Conservation (phyloP, 35 echinoderm and acorn worm species). For the Apostichopus parvimensis region DNA sequence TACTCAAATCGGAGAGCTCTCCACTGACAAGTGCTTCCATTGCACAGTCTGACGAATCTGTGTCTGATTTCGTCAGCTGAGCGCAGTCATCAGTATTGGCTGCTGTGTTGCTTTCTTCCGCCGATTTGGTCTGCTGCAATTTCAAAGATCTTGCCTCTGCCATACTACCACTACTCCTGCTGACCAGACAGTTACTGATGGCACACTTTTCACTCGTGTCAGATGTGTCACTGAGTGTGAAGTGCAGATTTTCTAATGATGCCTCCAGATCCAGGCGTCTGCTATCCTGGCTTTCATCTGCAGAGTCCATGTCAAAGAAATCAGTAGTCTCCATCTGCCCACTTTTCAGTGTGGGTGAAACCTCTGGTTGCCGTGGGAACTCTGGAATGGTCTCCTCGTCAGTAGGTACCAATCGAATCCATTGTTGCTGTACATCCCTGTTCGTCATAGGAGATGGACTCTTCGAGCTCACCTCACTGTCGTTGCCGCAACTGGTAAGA, state of each 20-base stretch:
- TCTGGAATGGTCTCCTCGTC: neutral
- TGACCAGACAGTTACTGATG: too few relatives aligned
- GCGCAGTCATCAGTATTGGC: neutral
- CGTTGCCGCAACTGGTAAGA: neutral
- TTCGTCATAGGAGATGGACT: neutral
- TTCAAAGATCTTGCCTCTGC: too few relatives aligned
- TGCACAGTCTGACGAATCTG: neutral
- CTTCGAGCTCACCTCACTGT: neutral
- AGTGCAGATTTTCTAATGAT: neutral
- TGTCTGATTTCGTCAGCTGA: neutral
- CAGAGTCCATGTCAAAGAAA: neutral
- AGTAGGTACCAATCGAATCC: neutral
- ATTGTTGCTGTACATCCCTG: neutral
- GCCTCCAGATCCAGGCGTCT: neutral
- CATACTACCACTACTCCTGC: too few relatives aligned
- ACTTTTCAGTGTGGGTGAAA: neutral
- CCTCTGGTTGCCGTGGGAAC: neutral
- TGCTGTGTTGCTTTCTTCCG: too few relatives aligned
- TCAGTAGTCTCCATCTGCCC: neutral
- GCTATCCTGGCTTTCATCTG: neutral
- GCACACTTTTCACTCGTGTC: neutral
- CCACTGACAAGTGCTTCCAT: neutral
- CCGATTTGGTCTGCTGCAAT: too few relatives aligned
- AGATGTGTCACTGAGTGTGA: neutral
- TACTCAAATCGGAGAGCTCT: neutral